Evolutionary conservation across 64 coral and sea anemone species (phyloP), one percentile per base, ranked within the genome.

Genomic region (Montipora efflorescens): DNA sequence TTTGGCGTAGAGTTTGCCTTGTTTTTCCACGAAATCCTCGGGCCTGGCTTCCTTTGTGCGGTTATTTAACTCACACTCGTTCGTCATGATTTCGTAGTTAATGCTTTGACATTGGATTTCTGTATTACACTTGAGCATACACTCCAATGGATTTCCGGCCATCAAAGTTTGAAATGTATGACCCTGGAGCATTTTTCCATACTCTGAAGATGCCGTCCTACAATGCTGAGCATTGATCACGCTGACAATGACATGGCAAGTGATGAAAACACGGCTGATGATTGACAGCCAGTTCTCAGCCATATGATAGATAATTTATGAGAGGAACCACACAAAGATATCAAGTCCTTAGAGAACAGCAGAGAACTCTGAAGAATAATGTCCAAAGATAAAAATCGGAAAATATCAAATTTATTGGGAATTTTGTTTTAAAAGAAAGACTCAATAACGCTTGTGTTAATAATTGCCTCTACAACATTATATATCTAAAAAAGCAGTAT

Each of bases 151-250:
- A 0, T 46, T 10, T 44, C 11, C 36, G 12, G 58, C 18, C 5
- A 66, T 3, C 3, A 64, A n/a, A 19, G 57, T 67, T 20, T 83
- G 16, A 5, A 83, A 83, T 15, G 57, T 47, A n/a, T 83, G 80
- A 83, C 58, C 80, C 6, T 57, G 8, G 58, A 83, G 80, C 58
- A 83, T 83, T 21, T 16, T 83, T 25, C 80, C 80, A 83, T 83
- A 8, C 15, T 61, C 4, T 18, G 80, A 66, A 10, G 80, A 83
- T 83, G 19, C 80, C 19, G 8, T 83, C 58, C 80, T 25, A 66
- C 55, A 83, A 83, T 66, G 57, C 58, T 44, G 22, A 13, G 57
- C 13, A 21, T 5, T 83, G 2, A 44, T 45, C 7, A 75, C 4
- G 7, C 45, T 36, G 53, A 45, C 28, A 14, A 66, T 5, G 19